Base-by-base conservation (phyloP, 1,140 invertebrate genomes). In the Muscidifurax raptorellus region DNA sequence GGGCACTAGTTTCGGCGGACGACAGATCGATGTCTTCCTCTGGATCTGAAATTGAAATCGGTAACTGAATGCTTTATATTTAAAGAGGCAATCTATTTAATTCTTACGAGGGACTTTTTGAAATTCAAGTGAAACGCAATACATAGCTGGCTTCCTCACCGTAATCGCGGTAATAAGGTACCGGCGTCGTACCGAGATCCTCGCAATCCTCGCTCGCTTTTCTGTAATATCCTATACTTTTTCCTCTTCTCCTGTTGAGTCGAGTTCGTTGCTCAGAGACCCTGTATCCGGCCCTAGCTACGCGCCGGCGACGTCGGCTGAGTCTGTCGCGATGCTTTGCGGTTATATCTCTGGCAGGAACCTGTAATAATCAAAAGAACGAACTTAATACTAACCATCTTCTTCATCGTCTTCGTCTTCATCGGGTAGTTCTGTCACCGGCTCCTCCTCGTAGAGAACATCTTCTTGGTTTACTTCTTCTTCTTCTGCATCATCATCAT, bases 331-430 rank as follows among this genome's bases (percentile, higher is more conserved):
- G 28, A 10, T 36, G 18, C 32, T 28, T 74, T 7, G 25, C 30
- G n/a, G n/a, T 5, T 25, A 69, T n/a, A 2, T 6, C 30, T 28
- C 67, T 15, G 25, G 13, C 6, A 7, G 67, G 30, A 71, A 71
- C 12, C 27, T 32, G 22, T 22, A 30, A 71, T 28, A 32, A 71
- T 30, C 13, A 12, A 71, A n/a, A 71, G 10, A 13, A 13, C 25
- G 5, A 27, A 30, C 27, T 71, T 72, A 85, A 79, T 82, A 90
- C 90, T 89, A 89, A 91, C 90, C 88, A 84, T 91, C 71, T 64
- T 15, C 64, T 59, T 36, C 84, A 12, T 87, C 78, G 5, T 80
- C 71, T 0, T 44, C 66, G 15, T 84, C 80, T 0, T 75, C 67
- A 5, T 86, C 82, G 12, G 77, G 13, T 2, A 86, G 83, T 15